Evolutionary conservation across 2,797 vertebrate species (phyloP).

Genomic region (Coracias cyanogaster): DNA sequence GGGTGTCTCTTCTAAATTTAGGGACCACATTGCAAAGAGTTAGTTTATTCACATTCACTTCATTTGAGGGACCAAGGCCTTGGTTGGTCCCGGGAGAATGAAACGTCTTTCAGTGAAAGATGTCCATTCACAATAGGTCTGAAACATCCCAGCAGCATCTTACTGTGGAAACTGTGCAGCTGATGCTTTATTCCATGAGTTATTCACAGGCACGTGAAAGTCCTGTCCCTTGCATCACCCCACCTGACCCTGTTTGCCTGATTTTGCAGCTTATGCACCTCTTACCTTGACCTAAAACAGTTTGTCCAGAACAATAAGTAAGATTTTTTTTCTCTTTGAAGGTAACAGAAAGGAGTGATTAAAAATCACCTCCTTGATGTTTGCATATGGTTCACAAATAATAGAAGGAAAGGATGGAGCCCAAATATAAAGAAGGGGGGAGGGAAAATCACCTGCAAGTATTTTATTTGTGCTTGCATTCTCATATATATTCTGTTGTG

Average conservation of each 20-base stretch:
- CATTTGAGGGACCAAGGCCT: not conserved
- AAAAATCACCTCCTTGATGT: conserved; percentile 35
- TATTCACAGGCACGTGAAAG: not conserved
- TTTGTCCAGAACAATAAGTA: not conserved
- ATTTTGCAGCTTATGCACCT: not conserved
- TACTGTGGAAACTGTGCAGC: accelerated
- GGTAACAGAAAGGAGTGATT: not conserved
- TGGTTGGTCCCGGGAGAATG: not conserved
- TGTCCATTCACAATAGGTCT: accelerated
- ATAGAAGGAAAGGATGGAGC: not conserved
- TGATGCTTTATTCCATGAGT: not conserved
- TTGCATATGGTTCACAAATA: conserved; percentile 26
- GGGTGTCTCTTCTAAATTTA: accelerated
- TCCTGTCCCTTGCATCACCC: not conserved
- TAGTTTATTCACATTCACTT: not conserved
- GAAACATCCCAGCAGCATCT: accelerated
- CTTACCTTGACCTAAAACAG: not conserved
- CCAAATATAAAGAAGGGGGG: not conserved
- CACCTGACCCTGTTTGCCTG: not conserved
- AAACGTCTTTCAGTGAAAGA: not conserved
- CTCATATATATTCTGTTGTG: not conserved
- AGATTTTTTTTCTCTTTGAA: not conserved
- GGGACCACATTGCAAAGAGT: accelerated
- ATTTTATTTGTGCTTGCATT: not conserved
- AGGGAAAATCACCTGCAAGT: not conserved